A percentile compares a stretch with the other conserved stretches of the same genome.
Evolutionary conservation across 92 coral and sea anemone genomes (phyloP).

Genomic region (Umimayanthus chanpuru): DNA sequence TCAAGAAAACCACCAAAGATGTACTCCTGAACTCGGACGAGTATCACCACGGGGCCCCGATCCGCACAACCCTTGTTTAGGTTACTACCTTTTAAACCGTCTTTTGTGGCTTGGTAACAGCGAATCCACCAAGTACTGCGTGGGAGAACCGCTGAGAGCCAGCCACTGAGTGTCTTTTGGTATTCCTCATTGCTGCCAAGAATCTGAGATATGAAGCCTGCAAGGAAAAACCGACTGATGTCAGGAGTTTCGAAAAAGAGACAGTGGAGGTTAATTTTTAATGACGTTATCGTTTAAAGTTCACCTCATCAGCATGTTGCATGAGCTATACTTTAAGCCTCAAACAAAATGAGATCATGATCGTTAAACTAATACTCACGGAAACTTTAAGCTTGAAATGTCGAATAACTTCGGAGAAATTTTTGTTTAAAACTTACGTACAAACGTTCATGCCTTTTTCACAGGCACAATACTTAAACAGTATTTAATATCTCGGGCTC

Average conservation of each 20-base stretch:
- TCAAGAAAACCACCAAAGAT: conserved; percentile 40
- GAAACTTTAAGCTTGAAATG: too few relatives aligned
- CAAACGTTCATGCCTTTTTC: too few relatives aligned
- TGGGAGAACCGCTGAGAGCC: conserved; percentile 10
- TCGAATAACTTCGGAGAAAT: too few relatives aligned
- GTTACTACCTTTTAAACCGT: not conserved
- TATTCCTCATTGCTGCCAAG: conserved; percentile 28
- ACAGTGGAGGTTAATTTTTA: not conserved
- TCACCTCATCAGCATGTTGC: too few relatives aligned
- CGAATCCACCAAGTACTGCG: conserved; percentile 26
- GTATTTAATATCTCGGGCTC: too few relatives aligned
- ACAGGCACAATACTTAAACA: too few relatives aligned
- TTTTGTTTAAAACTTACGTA: too few relatives aligned
- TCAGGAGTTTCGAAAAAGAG: not conserved
- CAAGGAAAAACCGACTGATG: not conserved
- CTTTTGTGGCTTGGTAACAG: conserved; percentile 28
- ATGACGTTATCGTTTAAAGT: too few relatives aligned
- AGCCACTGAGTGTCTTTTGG: conserved; percentile 13
- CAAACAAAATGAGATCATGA: too few relatives aligned
- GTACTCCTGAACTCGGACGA: conserved; percentile 10
- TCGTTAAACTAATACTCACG: too few relatives aligned
- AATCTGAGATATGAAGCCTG: conserved; percentile 42
- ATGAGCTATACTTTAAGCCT: too few relatives aligned
- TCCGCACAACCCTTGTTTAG: not conserved
- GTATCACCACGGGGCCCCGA: conserved; percentile 20